Conservation (phyloP, 2,888 invertebrate genomes). For the Girardia tigrina region DNA sequence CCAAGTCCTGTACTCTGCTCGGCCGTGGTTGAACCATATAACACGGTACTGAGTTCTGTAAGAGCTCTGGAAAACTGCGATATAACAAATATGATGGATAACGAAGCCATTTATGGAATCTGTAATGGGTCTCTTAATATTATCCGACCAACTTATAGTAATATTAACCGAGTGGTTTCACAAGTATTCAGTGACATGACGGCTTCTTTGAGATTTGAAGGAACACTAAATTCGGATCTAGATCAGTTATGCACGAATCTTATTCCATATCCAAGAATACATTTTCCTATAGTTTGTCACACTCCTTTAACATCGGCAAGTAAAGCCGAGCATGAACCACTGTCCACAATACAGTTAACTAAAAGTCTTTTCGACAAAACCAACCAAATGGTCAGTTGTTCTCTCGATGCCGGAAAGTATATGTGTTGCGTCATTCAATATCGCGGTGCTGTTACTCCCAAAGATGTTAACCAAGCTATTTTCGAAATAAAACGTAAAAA, state of each 20-base stretch:
- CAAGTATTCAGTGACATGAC: conserved; percentile 58
- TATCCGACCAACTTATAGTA: conserved; percentile 69
- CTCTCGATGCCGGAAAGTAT: conserved; percentile 39
- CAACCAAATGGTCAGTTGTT: conserved; percentile 42
- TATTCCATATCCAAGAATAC: conserved; percentile 58
- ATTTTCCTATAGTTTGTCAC: conserved; percentile 70
- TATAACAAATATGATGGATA: conserved; percentile 58
- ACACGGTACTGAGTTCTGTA: conserved; percentile 82
- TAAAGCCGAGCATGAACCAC: conserved; percentile 44
- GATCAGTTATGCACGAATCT: conserved; percentile 51
- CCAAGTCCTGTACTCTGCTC: conserved; percentile 44
- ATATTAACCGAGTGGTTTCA: conserved; percentile 78
- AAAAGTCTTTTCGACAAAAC: conserved; percentile 43
- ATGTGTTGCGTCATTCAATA: conserved; percentile 40
- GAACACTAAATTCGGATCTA: conserved; percentile 52
- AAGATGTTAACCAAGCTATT: conserved; percentile 44
- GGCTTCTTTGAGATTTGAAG: conserved; percentile 51
- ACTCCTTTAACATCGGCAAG: conserved; percentile 43
- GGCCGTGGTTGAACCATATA: conserved; percentile 56
- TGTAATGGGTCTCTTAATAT: conserved; percentile 67
- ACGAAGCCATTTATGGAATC: conserved; percentile 45
- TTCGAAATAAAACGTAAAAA: conserved; percentile 76
- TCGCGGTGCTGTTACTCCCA: conserved; percentile 40
- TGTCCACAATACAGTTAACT: conserved; percentile 43
- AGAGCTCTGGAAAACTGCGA: conserved; percentile 81